Conservation (phyloP, 2,888 invertebrate genomes). For the Parapristionchus giblindavisi region DNA sequence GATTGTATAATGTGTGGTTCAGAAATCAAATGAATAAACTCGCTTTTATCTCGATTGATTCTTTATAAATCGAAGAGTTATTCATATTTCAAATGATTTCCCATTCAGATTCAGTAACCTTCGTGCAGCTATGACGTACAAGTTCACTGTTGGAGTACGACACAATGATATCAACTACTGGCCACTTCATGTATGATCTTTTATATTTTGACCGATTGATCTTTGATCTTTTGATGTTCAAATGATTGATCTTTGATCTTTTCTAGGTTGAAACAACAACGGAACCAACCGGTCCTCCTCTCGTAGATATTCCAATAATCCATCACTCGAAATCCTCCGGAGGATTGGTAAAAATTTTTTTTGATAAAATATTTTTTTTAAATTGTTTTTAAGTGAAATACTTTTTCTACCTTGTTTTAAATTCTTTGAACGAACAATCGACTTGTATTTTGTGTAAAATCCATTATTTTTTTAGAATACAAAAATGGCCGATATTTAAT, state of each 20-base stretch:
- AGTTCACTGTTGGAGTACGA: not conserved
- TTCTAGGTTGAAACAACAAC: slow-evolving; percentile 51
- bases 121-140: slow-evolving; percentile 1
- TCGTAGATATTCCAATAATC: slow-evolving; percentile 58
- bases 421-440: too few species aligned
- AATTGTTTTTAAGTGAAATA: not conserved
- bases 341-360: slow-evolving; percentile 6
- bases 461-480: not conserved
- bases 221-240: slow-evolving; percentile 10
- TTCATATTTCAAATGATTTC: not conserved
- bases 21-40: too few species aligned
- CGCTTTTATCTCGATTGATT: not conserved
- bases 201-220: too few species aligned
- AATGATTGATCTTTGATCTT: not conserved
- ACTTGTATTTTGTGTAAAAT: too few species aligned
- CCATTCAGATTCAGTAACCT: slow-evolving; percentile 16
- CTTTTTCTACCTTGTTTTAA: too few species aligned
- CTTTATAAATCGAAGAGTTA: not conserved
- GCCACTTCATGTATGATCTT: not conserved
- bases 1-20: too few species aligned
- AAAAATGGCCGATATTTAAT: too few species aligned
- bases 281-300: slow-evolving; percentile 64
- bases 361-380: too few species aligned
- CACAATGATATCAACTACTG: not conserved
- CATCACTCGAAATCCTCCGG: not conserved